Base-by-base conservation (phyloP, 2,888 invertebrate genomes). In the Subacronicta megacephala region DNA sequence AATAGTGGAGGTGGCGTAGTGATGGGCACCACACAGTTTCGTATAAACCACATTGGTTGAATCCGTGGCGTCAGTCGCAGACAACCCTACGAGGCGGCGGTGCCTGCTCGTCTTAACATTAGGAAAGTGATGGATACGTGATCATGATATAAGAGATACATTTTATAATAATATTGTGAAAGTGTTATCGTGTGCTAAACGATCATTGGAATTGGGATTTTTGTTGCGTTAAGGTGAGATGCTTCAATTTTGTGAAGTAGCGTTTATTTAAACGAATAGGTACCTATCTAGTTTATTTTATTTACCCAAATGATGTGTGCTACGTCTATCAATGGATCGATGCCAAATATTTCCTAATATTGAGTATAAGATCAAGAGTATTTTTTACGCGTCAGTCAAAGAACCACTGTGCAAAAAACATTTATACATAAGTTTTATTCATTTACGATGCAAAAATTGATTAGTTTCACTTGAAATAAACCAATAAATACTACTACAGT, bases 21-120 rank as follows among this genome's bases (percentile, higher is more conserved):
- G 74, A 70, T 70, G 67, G 47, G 18, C 57, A 58, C 17, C 58
- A 54, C 43, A 52, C 53, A 40, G 36, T 44, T 57, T 66, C 49
- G 77, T 78, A 78, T 77, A 79, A 65, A 67, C 78, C 47, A 70
- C 62, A 68, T 67, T 62, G 50, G 62, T 54, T 54, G 65, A 68
- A 65, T 59, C 40, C 46, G 66, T 54, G 52, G 62, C 55, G 68
- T 45, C 77, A 76, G 64, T 72, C 77, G 72, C 63, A 72, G 58
- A 58, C 41, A 62, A 58, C 58, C 64, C 51, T 17, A 67, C 62
- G 53, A 44, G 54, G 68, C 18, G 57, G 49, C 65, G 57, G 49
- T 41, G 72, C 64, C 51, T 62, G 56, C 63, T 56, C 66, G 65
- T 66, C 66, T 52, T 63, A 65, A 57, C 57, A 62, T 29, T 59